A percentile compares a stretch with the other conserved stretches of the same genome.
Evolutionary conservation across 2,113 vertebrate genomes (phyloP).

Genomic region (Anolis carolinensis): DNA sequence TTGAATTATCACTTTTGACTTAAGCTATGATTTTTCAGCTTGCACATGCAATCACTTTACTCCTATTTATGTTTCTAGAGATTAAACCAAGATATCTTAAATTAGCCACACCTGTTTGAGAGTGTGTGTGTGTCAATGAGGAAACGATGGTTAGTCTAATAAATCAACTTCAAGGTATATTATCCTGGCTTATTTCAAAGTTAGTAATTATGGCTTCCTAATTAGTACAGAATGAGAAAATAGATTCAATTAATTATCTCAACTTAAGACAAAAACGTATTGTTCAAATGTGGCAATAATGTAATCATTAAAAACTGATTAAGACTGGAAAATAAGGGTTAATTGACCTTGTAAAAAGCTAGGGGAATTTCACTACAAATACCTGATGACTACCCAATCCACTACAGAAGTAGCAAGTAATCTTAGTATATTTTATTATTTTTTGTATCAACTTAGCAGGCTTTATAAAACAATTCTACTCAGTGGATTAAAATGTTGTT

Average conservation of each 20-base stretch:
- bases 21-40: neutral
- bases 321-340: neutral
- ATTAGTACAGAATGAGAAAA: too few species aligned
- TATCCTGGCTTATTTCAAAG: neutral
- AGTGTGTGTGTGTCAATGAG: neutral
- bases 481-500: too few species aligned
- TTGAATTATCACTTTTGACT: neutral
- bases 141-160: neutral
- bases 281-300: too few species aligned
- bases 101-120: neutral
- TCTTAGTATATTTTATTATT: neutral
- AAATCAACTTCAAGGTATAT: neutral
- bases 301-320: too few species aligned
- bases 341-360: neutral
- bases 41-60: neutral
- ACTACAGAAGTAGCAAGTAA: neutral
- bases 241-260: too few species aligned
- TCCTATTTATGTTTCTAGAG: neutral
- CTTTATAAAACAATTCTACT: too few species aligned
- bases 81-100: neutral
- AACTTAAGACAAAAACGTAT: too few species aligned
- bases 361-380: neutral
- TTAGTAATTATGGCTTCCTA: too few species aligned
- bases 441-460: too few species aligned
- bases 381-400: neutral